These are phyloP conservation scores for Poecile montanus DNA, from an alignment of 2,797 vertebrate genomes.

Conservation along the genomic window DNA sequence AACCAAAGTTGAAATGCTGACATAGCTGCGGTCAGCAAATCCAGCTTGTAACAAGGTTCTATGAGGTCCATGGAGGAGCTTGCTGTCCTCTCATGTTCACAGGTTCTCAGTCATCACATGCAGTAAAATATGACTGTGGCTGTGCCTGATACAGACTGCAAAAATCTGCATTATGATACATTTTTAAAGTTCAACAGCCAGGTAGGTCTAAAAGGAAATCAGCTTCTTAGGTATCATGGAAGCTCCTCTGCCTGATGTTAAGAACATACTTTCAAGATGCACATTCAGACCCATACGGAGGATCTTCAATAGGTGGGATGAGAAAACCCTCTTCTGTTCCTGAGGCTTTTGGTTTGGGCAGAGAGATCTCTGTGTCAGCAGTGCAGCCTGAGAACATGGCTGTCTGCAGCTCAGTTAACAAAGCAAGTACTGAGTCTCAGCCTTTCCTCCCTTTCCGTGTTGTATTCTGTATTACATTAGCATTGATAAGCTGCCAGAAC, in stretches of 20 bases:
- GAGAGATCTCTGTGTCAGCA: neutral
- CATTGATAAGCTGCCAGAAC: neutral
- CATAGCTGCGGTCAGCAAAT: neutral
- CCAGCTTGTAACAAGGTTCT: neutral
- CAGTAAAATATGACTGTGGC: neutral
- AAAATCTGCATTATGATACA: neutral
- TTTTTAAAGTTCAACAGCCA: neutral
- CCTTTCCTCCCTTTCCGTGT: neutral
- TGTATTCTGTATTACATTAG: neutral
- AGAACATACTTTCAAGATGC: neutral
- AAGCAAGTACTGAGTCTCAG: neutral
- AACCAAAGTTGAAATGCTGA: neutral
- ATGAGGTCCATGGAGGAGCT: neutral
- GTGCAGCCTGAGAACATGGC: neutral
- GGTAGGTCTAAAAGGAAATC: neutral
- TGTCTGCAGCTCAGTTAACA: neutral
- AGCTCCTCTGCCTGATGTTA: neutral
- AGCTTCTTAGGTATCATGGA: neutral
- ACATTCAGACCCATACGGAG: neutral
- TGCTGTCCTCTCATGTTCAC: neutral
- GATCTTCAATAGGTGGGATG: neutral
- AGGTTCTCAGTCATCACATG: neutral
- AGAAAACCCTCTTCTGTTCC: neutral
- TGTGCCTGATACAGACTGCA: neutral
- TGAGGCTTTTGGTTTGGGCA: neutral